A percentile compares a stretch with the other conserved stretches of the same genome.
Evolutionary conservation across 2,113 vertebrate species (phyloP).

Genomic region (Cheilinus undulatus): DNA sequence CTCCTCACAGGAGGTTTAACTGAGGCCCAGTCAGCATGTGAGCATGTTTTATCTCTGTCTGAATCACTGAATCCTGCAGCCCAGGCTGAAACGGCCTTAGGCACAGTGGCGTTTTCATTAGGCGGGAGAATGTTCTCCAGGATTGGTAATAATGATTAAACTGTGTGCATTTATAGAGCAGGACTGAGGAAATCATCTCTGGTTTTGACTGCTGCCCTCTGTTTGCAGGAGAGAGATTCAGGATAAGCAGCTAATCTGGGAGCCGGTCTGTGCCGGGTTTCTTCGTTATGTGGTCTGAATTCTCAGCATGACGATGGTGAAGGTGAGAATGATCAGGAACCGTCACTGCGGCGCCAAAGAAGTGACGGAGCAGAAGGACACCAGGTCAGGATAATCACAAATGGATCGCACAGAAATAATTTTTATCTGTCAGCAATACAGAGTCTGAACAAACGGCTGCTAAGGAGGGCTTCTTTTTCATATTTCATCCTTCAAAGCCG

Average conservation of each 20-base stretch:
- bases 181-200: conserved; percentile 19
- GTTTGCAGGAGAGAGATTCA: conserved; percentile 46
- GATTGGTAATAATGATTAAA: background rate
- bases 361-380: conserved; percentile 50
- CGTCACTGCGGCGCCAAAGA: conserved; percentile 53
- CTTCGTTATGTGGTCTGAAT: conserved; percentile 65
- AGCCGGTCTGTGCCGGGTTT: conserved; percentile 52
- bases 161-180: conserved; percentile 14
- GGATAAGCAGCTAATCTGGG: conserved; percentile 66
- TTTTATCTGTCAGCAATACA: conserved; percentile 27
- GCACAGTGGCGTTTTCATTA: conserved; percentile 23
- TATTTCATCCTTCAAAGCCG: conserved; percentile 39
- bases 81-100: background rate
- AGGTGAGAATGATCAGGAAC: conserved; percentile 68
- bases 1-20: no score
- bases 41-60: conserved; percentile 1
- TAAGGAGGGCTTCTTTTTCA: conserved; percentile 20
- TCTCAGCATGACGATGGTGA: conserved; percentile 54
- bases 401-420: conserved; percentile 47
- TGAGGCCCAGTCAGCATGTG: no score
- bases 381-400: conserved; percentile 65
- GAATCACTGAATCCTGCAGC: conserved; percentile 13
- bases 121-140: background rate
- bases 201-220: conserved; percentile 43
- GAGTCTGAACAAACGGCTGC: conserved; percentile 36